Percentiles rank a stretch among this genome's conserved stretches.
These are phyloP conservation scores for Panzeria rudis DNA, from an alignment of 2,888 invertebrate genomes.

Conservation along the genomic window DNA sequence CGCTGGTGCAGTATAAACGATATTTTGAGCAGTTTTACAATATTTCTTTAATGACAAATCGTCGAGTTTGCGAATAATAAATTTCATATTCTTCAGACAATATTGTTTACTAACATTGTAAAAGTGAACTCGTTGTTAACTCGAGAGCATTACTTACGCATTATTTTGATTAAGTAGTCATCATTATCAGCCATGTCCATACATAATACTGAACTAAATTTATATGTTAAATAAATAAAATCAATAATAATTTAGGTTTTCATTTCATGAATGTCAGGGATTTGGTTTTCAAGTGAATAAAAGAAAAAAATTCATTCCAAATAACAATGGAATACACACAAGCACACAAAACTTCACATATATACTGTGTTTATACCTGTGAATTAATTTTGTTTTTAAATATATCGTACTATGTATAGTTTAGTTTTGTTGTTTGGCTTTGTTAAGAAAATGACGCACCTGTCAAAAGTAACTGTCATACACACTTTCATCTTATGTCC, in stretches of 20 bases:
- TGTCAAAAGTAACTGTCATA: conserved; percentile 73
- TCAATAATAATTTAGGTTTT: conserved; percentile 49
- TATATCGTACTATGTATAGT: conserved; percentile 1
- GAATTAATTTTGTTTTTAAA: neutral
- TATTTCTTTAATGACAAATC: no score
- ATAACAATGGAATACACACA: conserved; percentile 19
- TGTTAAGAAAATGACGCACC: conserved; percentile 70
- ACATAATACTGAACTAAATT: conserved; percentile 51
- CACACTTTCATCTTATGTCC: conserved; percentile 68
- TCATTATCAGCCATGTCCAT: conserved; percentile 2
- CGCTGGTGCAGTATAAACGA: no score
- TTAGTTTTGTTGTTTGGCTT: conserved; percentile 36
- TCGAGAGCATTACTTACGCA: no score
- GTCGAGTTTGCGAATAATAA: no score
- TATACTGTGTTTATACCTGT: neutral
- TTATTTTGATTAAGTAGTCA: conserved; percentile 47
- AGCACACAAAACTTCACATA: neutral
- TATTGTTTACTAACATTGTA: no score
- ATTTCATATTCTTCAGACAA: no score
- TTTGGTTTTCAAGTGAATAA: neutral
- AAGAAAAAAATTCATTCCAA: conserved; percentile 4
- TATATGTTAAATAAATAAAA: conserved; percentile 61
- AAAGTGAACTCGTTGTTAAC: no score
- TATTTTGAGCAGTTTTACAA: no score
- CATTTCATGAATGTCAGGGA: conserved; percentile 24